Conservation (phyloP, 1,140 invertebrate genomes). For the Caerostris extrusa region DNA sequence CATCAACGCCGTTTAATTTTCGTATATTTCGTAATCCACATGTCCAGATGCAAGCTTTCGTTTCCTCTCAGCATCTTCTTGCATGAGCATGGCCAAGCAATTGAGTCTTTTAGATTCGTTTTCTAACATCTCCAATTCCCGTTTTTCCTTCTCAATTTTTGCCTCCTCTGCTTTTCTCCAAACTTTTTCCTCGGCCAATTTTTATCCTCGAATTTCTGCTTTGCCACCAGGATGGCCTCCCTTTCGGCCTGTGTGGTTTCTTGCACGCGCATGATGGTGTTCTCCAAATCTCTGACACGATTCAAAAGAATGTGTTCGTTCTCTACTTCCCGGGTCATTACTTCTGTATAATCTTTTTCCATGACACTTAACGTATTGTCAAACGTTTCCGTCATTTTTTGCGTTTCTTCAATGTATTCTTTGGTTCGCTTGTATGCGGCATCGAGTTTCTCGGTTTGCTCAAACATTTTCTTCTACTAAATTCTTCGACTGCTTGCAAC, state of each 20-base stretch:
- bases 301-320: constrained; percentile 6
- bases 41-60: not conserved
- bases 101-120: not conserved
- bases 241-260: not conserved
- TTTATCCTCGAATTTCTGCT: not conserved
- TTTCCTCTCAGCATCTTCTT: not conserved
- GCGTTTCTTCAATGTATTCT: not conserved
- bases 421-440: not conserved
- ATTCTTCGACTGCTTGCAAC: not conserved
- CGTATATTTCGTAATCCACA: constrained; percentile 37
- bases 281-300: not conserved
- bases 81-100: not conserved
- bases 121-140: not conserved
- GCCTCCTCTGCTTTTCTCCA: not conserved
- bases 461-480: not conserved
- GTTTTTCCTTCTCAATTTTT: not conserved
- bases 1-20: not conserved
- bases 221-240: not conserved
- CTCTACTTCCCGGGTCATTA: not conserved
- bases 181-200: not conserved
- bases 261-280: not conserved
- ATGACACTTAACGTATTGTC: not conserved
- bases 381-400: not conserved
- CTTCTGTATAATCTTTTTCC: not conserved
- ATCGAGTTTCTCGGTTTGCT: not conserved